A percentile compares a stretch with the other conserved stretches of the same genome.
phyloP scores from a whole-genome alignment of 2,113 vertebrate species.

The Brachypteracias leptosomus region DNA sequence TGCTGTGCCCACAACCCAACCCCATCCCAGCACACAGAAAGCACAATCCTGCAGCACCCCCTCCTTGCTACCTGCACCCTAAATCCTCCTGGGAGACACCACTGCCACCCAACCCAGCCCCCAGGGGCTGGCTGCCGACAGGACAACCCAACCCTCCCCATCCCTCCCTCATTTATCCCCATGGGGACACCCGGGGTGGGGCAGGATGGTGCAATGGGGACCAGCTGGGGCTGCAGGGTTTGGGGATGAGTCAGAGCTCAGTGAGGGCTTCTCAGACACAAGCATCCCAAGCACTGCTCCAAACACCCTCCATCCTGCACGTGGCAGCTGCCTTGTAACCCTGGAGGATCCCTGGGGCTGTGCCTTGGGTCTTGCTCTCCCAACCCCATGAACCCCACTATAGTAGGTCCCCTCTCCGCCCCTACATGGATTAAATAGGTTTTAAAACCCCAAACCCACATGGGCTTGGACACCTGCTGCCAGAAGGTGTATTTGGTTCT shows the following conservation, averaged over 20 bases:
- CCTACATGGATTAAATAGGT: rapidly evolving
- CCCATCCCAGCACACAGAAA: rapidly evolving
- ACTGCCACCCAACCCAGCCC: neutral
- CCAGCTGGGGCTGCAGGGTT: neutral
- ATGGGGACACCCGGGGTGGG: neutral
- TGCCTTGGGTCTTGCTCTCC: neutral
- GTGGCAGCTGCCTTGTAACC: rapidly evolving
- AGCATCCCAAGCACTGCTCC: neutral
- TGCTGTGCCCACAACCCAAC: rapidly evolving
- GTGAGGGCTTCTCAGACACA: neutral
- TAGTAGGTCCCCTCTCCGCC: neutral
- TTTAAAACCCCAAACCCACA: neutral
- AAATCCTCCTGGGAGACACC: too few relatives aligned
- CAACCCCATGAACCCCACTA: neutral
- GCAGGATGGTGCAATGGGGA: neutral
- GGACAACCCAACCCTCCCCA: neutral
- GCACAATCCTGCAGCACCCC: rapidly evolving
- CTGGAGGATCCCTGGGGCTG: neutral
- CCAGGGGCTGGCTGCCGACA: neutral
- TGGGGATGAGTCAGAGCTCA: neutral
- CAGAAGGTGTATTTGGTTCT: neutral
- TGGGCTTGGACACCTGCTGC: neutral
- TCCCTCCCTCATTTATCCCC: neutral
- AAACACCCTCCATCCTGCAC: neutral
- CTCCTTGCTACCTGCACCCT: neutral